Percentiles rank a stretch among this genome's conserved stretches.
phyloP scores from a whole-genome alignment of 2,888 invertebrate genomes.

The Tachina grossa region DNA sequence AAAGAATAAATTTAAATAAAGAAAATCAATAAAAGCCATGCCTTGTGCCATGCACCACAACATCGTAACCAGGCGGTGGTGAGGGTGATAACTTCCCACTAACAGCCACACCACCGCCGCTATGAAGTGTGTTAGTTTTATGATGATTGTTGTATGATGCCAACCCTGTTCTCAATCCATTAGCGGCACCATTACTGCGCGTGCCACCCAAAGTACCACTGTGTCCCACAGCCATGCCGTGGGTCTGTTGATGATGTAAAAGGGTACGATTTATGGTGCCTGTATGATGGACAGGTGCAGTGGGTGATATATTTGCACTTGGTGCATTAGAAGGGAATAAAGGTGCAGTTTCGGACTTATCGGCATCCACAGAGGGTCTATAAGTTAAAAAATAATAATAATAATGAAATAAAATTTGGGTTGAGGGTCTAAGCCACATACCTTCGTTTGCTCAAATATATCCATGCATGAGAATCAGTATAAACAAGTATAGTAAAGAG shows the following conservation, averaged over 20 bases:
- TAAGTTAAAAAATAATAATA: conserved; percentile 41
- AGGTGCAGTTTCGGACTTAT: conserved; percentile 83
- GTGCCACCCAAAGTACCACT: conserved; percentile 74
- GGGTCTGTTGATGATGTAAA: conserved; percentile 82
- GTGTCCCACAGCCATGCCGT: conserved; percentile 72
- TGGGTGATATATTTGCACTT: conserved; percentile 81
- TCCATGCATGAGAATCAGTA: conserved; percentile 98
- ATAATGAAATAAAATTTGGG: conserved; percentile 8
- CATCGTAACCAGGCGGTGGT: conserved; percentile 83
- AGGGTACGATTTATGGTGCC: conserved; percentile 83
- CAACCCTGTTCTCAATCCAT: conserved; percentile 74
- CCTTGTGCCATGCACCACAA: conserved; percentile 84
- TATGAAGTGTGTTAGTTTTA: conserved; percentile 78
- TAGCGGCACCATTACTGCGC: conserved; percentile 71
- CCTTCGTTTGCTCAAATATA: conserved; percentile 94
- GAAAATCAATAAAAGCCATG: conserved; percentile 82
- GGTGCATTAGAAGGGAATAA: conserved; percentile 82
- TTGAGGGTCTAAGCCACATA: conserved; percentile 80
- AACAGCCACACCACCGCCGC: conserved; percentile 75
- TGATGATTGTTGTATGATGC: conserved; percentile 79
- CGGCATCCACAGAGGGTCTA: conserved; percentile 80
- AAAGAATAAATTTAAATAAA: conserved; percentile 62
- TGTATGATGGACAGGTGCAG: conserved; percentile 78
- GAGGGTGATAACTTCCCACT: conserved; percentile 81
- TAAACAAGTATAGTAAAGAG: conserved; percentile 95